phyloP scores from a whole-genome alignment of 1,140 invertebrate species.

The Microplitis demolitor region DNA sequence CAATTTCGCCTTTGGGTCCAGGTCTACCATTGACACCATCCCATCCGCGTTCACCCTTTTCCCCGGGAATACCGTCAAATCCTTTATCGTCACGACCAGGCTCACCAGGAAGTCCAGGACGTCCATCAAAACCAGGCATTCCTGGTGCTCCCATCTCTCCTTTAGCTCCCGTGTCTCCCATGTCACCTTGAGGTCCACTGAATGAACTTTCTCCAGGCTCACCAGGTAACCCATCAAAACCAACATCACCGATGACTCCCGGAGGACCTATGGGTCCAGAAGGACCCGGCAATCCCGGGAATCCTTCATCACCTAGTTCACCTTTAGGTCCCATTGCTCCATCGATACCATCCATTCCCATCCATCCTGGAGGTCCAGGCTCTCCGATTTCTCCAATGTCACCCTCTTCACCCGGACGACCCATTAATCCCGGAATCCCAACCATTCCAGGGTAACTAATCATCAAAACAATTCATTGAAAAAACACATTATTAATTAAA shows the following conservation, averaged over 20 bases:
- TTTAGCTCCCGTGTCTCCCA: conserved; percentile 64
- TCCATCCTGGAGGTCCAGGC: conserved; percentile 58
- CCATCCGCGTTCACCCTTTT: conserved; percentile 56
- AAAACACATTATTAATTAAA: not conserved
- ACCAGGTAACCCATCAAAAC: conserved; percentile 53
- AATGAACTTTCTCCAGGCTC: conserved; percentile 61
- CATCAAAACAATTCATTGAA: not conserved
- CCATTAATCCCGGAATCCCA: conserved; percentile 59
- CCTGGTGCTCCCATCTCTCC: conserved; percentile 60
- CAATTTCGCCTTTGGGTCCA: conserved; percentile 61
- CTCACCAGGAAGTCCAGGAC: conserved; percentile 62
- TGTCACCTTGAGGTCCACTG: conserved; percentile 70
- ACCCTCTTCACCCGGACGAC: conserved; percentile 63
- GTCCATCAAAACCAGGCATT: conserved; percentile 58
- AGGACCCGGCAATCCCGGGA: conserved; percentile 61
- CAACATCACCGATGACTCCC: conserved; percentile 57
- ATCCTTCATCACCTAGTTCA: conserved; percentile 61
- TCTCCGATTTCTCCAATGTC: conserved; percentile 54
- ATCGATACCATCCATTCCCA: conserved; percentile 57
- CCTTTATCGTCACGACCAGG: conserved; percentile 51
- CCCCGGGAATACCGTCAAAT: conserved; percentile 54
- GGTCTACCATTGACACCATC: conserved; percentile 54
- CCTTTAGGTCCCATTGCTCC: conserved; percentile 66
- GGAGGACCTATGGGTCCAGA: conserved; percentile 57
- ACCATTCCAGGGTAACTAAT: conserved; percentile 36